Conservation (phyloP, 1,140 invertebrate species). For the Metopolophium dirhodum region DNA sequence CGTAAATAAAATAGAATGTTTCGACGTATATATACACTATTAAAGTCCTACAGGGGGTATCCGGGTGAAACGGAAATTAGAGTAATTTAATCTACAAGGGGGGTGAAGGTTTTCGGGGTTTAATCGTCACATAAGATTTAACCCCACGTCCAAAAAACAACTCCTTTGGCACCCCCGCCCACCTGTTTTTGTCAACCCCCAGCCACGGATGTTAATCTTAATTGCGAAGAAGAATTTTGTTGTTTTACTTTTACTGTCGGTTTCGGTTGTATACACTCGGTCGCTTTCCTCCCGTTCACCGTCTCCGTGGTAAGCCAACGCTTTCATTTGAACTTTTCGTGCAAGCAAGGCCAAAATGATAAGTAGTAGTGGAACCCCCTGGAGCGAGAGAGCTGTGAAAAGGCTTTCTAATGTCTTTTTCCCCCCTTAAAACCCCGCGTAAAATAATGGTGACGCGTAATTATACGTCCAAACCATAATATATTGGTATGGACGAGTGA, state of each 20-base stretch:
- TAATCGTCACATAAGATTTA: conserved; percentile 57
- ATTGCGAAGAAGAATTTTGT: conserved; percentile 47
- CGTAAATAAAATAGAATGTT: conserved; percentile 42
- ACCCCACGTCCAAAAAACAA: conserved; percentile 19
- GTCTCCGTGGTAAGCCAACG: neutral
- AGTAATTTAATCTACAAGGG: conserved; percentile 48
- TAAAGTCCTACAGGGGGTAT: conserved; percentile 38
- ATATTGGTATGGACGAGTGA: neutral
- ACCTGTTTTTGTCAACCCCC: conserved; percentile 46
- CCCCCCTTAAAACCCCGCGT: neutral
- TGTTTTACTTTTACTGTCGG: conserved; percentile 40
- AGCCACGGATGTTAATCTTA: conserved; percentile 27
- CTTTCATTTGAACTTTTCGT: conserved; percentile 26
- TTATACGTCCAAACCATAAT: neutral
- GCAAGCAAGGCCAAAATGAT: conserved; percentile 22
- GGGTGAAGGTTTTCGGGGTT: conserved; percentile 25
- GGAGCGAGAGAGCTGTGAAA: neutral
- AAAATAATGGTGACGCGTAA: neutral
- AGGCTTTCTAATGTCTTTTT: neutral
- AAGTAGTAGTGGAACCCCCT: conserved; percentile 10
- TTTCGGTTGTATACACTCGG: conserved; percentile 42
- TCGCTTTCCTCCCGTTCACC: neutral
- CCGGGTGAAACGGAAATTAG: conserved; percentile 48
- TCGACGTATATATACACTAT: conserved; percentile 21
- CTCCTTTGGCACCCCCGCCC: neutral